Base-by-base conservation (phyloP, 2,888 invertebrate genomes). In the Pherbina coryleti region DNA sequence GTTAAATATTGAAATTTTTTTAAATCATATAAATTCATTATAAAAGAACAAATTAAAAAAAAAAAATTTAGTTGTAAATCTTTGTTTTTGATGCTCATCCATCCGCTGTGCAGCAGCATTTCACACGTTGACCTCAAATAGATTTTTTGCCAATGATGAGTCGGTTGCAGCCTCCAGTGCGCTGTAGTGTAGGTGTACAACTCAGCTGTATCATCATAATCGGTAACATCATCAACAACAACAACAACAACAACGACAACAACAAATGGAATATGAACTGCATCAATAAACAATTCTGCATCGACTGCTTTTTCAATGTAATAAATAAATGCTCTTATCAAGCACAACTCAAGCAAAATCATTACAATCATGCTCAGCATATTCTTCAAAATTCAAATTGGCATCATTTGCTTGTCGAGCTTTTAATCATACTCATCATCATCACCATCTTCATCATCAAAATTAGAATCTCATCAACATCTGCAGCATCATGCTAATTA, bases 121-220 rank as follows among this genome's bases (percentile, higher is more conserved):
- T 19, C 49, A 69, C 69, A 25, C 69, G 28, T 51, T 69, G 69
- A 51, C 69, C 69, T 69, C 69, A 69, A 69, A 69, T 49, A 25
- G 11, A 11, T 44, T 11, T 44, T 44, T 44, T 2, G 44, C 44
- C 14, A 44, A 44, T 11, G 14, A 1, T 11, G 19, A 19, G 28
- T 25, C 60, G 60, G 9, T 14, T 44, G 14, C 44, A 44, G 14
- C 44, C 44, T 44, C 44, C 11, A 17, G 25, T 14, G 9, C 14
- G 17, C 25, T 31, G 28, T 3, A 28, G 28, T 25, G 25, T 60
- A 55, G 55, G 60, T 60, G 60, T 60, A 17, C 28, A 60, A 25
- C 5, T 60, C 57, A 60, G 9, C 28, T 31, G 60, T 28, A 60
- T 60, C 60, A 60, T 60, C 28, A 28, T 60, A 3, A 25, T 25